These are phyloP conservation scores for Centropristis striata DNA, from an alignment of 2,113 vertebrate species.

Conservation along the genomic window DNA sequence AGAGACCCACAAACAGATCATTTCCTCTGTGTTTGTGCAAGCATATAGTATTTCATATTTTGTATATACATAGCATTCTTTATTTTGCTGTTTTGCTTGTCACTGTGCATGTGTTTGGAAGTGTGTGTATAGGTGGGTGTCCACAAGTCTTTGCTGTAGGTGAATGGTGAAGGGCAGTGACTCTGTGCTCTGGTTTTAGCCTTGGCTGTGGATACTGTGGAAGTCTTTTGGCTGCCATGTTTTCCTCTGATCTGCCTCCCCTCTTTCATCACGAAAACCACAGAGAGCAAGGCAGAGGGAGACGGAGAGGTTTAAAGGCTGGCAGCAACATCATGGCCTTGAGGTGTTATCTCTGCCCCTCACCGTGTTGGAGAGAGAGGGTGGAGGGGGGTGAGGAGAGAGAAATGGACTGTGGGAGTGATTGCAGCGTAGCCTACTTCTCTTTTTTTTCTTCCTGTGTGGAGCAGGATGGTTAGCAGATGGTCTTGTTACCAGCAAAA, in stretches of 20 bases:
- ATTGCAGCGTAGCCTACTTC: conserved; percentile 66
- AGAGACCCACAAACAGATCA: conserved; percentile 44
- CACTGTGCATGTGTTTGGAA: not conserved
- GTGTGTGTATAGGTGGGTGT: conserved; percentile 21
- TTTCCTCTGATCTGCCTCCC: conserved; percentile 75
- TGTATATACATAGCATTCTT: not conserved
- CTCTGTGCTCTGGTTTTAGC: conserved; percentile 61
- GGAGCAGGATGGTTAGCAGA: conserved; percentile 87
- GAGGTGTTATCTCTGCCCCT: conserved; percentile 82
- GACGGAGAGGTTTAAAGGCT: conserved; percentile 74
- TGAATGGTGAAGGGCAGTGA: conserved; percentile 58
- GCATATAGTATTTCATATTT: not conserved
- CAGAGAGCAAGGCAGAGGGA: conserved; percentile 70
- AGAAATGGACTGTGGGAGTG: conserved; percentile 56
- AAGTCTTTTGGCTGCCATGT: conserved; percentile 72
- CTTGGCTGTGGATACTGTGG: conserved; percentile 54
- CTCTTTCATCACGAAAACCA: conserved; percentile 71
- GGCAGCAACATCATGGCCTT: conserved; percentile 79
- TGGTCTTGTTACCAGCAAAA: conserved; percentile 88
- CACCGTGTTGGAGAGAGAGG: conserved; percentile 65
- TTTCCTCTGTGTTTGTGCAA: conserved; percentile 14
- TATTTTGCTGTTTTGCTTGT: not conserved
- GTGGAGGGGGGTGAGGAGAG: conserved; percentile 36
- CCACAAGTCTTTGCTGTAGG: conserved; percentile 41
- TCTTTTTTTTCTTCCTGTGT: conserved; percentile 45